Evolutionary conservation across 2,797 vertebrate genomes (phyloP), one percentile per base, ranked within the genome.

Genomic region (Coregonus ussuriensis): DNA sequence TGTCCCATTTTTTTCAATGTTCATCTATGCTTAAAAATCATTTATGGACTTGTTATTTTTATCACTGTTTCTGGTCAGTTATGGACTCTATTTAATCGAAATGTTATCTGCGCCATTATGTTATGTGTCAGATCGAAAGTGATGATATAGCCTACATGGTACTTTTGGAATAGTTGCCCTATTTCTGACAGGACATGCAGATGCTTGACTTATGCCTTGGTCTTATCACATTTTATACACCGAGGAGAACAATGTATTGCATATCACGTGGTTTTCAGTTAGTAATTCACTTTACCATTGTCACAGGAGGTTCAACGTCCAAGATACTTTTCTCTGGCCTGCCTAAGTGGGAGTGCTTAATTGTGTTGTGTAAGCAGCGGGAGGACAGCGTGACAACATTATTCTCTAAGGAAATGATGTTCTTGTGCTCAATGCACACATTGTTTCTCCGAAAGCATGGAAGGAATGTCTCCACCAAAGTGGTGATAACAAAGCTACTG

Each of bases 391-490:
- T 74, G 67, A 68, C 71, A 54, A 74, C 71, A 11, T 71, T 68
- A 18, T 68, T 47, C n/a, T 77, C 74, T 52, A 62, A 72, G 66
- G 47, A 65, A 72, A 78, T 51, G 3, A 66, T 72, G 73, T 33
- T 15, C 59, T 72, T 71, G 73, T 59, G 53, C 54, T 54, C 31
- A 78, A 76, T 54, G 75, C 53, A 53, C 71, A 47, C 29, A 65
- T 74, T 75, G 63, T 78, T 78, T 73, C 68, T 53, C 14, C 6
- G 9, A 16, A 51, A 62, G 51, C 65, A 74, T 77, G 77, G 78
- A 54, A 89, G 78, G 80, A 86, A 83, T 89, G 54, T 74, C 18
- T 18, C 29, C 51, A 56, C 35, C 53, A 1, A 65, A 54, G 33
- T 67, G 67, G 68, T 66, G 67, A 52, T 56, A 82, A 74, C 67